These are phyloP conservation scores for Philhelius pedissequus DNA, from an alignment of 2,888 invertebrate genomes.

Conservation along the genomic window DNA sequence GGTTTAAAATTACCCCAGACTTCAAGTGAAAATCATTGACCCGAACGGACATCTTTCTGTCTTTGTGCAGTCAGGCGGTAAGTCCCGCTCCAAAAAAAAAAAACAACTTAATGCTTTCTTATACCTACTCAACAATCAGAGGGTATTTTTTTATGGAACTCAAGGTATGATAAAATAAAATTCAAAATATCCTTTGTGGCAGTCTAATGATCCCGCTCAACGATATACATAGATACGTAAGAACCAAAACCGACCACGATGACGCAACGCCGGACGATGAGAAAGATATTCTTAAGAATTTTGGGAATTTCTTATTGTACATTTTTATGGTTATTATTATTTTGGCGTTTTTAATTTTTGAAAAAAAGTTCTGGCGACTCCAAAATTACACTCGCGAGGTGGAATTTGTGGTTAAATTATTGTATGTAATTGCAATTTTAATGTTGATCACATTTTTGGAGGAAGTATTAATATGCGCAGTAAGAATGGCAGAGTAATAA, in stretches of 20 bases:
- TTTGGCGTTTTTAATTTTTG: neutral
- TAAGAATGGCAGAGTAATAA: neutral
- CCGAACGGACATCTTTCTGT: slow-evolving; percentile 19
- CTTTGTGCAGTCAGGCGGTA: slow-evolving; percentile 12
- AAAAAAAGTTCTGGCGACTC: neutral
- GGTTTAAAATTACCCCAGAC: slow-evolving; percentile 46
- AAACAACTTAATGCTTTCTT: neutral
- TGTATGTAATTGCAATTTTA: neutral
- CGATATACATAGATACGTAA: neutral
- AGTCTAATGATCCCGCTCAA: slow-evolving; percentile 11
- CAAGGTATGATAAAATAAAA: slow-evolving; percentile 25
- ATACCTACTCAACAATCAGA: neutral
- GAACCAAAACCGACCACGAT: neutral
- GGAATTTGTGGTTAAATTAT: neutral
- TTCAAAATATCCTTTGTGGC: slow-evolving; percentile 14
- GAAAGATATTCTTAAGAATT: neutral
- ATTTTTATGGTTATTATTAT: neutral
- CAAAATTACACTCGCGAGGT: neutral
- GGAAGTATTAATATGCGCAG: neutral
- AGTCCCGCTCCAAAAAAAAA: neutral
- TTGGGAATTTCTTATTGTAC: neutral
- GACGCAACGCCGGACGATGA: neutral
- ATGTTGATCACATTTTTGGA: neutral
- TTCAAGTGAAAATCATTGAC: slow-evolving; percentile 26
- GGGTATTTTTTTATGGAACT: slow-evolving; percentile 2